These are phyloP conservation scores for Agapornis roseicollis DNA, from an alignment of 2,113 vertebrate genomes.

Conservation along the genomic window DNA sequence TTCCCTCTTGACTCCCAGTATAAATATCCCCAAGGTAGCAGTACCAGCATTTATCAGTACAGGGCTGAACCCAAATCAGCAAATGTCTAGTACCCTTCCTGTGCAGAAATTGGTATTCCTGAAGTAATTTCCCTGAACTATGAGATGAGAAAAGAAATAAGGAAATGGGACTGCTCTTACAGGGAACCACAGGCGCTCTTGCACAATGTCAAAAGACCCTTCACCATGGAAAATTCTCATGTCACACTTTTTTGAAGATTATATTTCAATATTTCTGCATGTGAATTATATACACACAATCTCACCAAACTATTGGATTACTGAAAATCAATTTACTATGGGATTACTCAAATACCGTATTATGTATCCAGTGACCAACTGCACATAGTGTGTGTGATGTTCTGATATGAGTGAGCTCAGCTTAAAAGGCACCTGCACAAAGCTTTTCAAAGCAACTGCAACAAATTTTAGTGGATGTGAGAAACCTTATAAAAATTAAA, in stretches of 20 bases:
- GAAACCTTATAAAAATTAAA: constrained; percentile 79
- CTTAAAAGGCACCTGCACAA: constrained; percentile 72
- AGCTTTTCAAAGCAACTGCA: constrained; percentile 70
- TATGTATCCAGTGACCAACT: constrained; percentile 56
- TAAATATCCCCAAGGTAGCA: not conserved
- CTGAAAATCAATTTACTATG: constrained; percentile 27
- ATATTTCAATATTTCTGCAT: constrained; percentile 38
- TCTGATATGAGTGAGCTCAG: constrained; percentile 53
- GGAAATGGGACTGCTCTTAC: not conserved
- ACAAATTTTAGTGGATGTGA: constrained; percentile 78
- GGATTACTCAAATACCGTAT: constrained; percentile 19
- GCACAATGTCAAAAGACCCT: constrained; percentile 17
- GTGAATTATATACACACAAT: constrained; percentile 25
- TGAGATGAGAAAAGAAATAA: constrained; percentile 6
- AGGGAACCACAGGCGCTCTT: not conserved
- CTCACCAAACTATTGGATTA: constrained; percentile 50
- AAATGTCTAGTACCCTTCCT: constrained; percentile 20
- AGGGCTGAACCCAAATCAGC: not conserved
- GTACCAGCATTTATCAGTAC: not conserved
- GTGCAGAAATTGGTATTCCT: constrained; percentile 15
- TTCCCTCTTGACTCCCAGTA: not conserved
- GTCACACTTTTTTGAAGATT: constrained; percentile 47
- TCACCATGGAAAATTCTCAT: constrained; percentile 12
- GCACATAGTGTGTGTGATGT: constrained; percentile 28
- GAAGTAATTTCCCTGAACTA: constrained; percentile 19